Base-by-base conservation (phyloP, 2,888 invertebrate genomes). In the Troides oblongomaculatus region DNA sequence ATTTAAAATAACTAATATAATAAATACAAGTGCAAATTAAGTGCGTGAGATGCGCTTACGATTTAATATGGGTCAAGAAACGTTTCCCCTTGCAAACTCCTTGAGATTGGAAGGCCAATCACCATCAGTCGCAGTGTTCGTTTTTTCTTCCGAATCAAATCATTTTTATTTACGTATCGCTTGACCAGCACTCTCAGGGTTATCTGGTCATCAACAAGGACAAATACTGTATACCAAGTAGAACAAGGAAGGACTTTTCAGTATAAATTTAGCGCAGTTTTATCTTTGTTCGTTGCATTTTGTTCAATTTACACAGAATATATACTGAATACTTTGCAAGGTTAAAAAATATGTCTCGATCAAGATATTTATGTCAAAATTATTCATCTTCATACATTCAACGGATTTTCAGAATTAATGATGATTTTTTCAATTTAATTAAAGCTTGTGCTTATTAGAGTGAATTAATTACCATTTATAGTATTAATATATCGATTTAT, bases 21-120 rank as follows among this genome's bases (percentile, higher is more conserved):
- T 78, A 82, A 81, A 78, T 74, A 74, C 70, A 74, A 77, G 73
- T 79, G 78, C 75, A 79, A 81, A 79, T 73, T 70, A 72, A 73
- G 73, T 75, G 76, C 75, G 72, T 75, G 72, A 73, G 76, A 74
- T 74, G 74, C 73, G 71, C 74, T 61, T 71, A 74, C 78, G 78
- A 72, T 80, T 82, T 82, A 82, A 88, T 87, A 78, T 92, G 84
- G 91, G 90, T 92, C 88, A 90, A 89, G 86, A 87, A 88, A 88
- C 92, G 81, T 71, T 79, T 91, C 90, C 81, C 92, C 92, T 92
- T 92, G 90, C 87, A 89, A 80, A 79, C 90, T 90, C 92, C 92
- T 92, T 92, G 87, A 84, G 82, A 75, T 76, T 75, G 79, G 81
- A 81, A 88, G 92, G 91, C 88, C 91, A 90, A 84, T 92, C 90